Evolutionary conservation across 2,797 vertebrate species (phyloP), one percentile per base, ranked within the genome.

Genomic region (Aulostomus chinensis): DNA sequence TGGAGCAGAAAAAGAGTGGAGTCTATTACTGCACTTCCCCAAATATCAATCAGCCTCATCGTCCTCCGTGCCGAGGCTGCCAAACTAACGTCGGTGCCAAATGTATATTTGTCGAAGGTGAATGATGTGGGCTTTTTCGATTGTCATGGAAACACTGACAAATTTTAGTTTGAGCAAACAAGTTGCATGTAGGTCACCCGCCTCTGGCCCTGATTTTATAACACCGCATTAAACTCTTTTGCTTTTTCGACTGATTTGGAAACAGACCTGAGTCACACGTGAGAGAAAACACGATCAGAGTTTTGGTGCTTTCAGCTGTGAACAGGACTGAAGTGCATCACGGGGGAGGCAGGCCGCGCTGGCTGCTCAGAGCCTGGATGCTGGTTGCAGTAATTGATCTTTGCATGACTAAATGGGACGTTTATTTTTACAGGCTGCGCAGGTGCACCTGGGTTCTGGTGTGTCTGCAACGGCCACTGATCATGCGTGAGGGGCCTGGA

Each of bases 401-500:
- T 74, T 70, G 66, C 68, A 67, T 65, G 78, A 68, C 35, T 76
- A 87, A 87, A 83, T 87, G 76, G 86, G 83, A 48, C 86, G 86
- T 67, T 85, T 87, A 85, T 87, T 86, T 87, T 83, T 81, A 70
- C 80, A 74, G 58, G 25, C 25, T 14, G 45, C 78, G 78, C 84
- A 87, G 87, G 81, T 88, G 84, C 78, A 78, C 43, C 73, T 71
- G 71, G 51, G 60, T 38, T 12, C 51, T 54, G 56, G 55, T 74
- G 85, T 66, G 71, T 76, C 57, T 53, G 50, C 66, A 78, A 45
- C 49, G 64, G 81, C 76, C 39, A 40, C 75, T 81, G 81, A 88
- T 90, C 84, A 75, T 71, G 86, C 71, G 85, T 78, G 54, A 79
- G 55, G n/a, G 79, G 56, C 76, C 57, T 34, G 54, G 50, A 55